A percentile compares a stretch with the other conserved stretches of the same genome.
Evolutionary conservation across 2,888 invertebrate species (phyloP).

Genomic region (Meiosimyza decipiens): DNA sequence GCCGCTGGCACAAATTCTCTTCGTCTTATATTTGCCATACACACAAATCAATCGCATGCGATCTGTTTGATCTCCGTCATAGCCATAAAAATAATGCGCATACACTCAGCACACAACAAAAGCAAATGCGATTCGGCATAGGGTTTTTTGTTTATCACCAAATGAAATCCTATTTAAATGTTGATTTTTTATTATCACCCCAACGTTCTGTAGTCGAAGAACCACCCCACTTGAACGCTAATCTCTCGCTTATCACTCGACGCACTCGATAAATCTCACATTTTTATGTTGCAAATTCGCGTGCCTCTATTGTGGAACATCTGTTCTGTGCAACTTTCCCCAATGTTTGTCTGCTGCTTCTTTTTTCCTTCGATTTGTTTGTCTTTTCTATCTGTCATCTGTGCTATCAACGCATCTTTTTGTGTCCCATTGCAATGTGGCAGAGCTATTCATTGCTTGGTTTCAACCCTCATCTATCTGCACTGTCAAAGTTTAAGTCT

Average conservation of each 20-base stretch:
- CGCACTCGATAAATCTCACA: slow-evolving; percentile 29
- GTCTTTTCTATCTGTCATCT: slow-evolving; percentile 11
- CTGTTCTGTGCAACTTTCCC: slow-evolving; percentile 6
- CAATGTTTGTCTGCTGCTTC: background rate
- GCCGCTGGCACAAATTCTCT: no score
- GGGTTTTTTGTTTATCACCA: background rate
- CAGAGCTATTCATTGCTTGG: no score
- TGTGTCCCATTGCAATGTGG: slow-evolving; percentile 1
- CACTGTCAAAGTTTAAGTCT: slow-evolving; percentile 18
- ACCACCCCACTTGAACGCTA: background rate
- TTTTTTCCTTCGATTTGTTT: background rate
- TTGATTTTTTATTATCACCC: no score
- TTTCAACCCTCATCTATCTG: background rate
- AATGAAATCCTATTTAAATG: no score
- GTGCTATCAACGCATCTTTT: slow-evolving; percentile 1
- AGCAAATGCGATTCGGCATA: no score
- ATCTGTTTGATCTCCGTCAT: no score
- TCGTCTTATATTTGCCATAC: no score
- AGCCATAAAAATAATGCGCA: no score
- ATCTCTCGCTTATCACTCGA: slow-evolving; percentile 27
- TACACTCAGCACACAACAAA: no score
- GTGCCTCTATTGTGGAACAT: background rate
- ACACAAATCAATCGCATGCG: no score
- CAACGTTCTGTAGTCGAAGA: no score
- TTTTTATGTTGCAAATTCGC: background rate